Evolutionary conservation across 2,888 invertebrate genomes (phyloP).

Genomic region (Resseliella maxima): DNA sequence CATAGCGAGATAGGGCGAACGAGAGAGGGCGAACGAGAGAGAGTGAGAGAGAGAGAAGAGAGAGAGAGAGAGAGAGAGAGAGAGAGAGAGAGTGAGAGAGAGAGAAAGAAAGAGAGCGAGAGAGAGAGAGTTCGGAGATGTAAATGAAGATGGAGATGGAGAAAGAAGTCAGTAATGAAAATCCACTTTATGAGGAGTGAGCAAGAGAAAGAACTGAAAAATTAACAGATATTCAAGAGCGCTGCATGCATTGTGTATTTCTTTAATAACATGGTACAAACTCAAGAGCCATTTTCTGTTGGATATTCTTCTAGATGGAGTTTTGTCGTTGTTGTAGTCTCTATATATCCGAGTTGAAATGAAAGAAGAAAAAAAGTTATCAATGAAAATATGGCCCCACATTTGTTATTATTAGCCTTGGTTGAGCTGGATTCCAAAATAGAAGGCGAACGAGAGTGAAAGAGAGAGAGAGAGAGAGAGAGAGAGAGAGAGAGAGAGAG

Average conservation of each 20-base stretch:
- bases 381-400: conserved; percentile 44
- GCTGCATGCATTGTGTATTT: neutral
- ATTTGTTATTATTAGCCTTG: conserved; percentile 30
- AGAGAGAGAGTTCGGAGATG: too few species aligned
- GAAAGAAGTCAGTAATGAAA: too few species aligned
- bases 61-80: neutral
- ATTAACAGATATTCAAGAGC: conserved; percentile 26
- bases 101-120: too few species aligned
- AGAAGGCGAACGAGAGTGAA: too few species aligned
- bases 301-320: neutral
- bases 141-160: too few species aligned
- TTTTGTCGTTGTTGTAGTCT: neutral
- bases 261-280: conserved; percentile 1
- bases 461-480: neutral
- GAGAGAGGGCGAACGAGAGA: too few species aligned
- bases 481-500: too few species aligned
- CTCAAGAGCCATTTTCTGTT: neutral
- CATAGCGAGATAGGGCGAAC: too few species aligned
- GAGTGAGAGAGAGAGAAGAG: too few species aligned
- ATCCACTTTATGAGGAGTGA: too few species aligned
- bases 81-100: too few species aligned
- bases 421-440: neutral
- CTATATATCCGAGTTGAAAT: neutral
- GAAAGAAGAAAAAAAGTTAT: conserved; percentile 8
- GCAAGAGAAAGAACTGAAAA: neutral